Evolutionary conservation across 30 jellyfish, hydroid and myxozoan species (phyloP).

Genomic region (Haliclystus octoradiatus): DNA sequence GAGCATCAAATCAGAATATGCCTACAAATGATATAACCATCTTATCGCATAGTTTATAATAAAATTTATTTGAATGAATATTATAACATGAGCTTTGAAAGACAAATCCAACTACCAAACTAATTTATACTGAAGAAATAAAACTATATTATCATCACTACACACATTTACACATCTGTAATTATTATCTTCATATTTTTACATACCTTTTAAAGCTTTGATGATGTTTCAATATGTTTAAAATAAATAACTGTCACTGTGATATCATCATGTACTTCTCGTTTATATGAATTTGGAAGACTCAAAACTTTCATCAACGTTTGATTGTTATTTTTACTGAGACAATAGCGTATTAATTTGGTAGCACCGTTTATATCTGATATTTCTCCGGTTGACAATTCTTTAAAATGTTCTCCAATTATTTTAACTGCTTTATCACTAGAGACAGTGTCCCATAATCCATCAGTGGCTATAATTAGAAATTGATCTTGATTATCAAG

Average conservation of each 20-base stretch:
- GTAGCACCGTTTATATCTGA: constrained; percentile 71
- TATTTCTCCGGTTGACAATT: constrained; percentile 6
- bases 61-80: no score
- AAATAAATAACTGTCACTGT: constrained; percentile 78
- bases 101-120: no score
- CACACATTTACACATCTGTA: no score
- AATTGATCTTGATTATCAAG: constrained; percentile 54
- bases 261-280: constrained; percentile 87
- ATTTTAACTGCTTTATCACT: constrained; percentile 77
- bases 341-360: constrained; percentile 53
- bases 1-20: neutral
- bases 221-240: neutral
- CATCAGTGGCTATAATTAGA: constrained; percentile 80
- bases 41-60: no score
- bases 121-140: no score
- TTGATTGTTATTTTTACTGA: constrained; percentile 45
- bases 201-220: constrained; percentile 18
- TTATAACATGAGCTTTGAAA: no score
- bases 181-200: no score
- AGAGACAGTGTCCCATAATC: constrained; percentile 83
- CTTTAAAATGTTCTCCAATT: constrained; percentile 34
- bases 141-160: no score
- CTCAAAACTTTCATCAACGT: constrained; percentile 41
- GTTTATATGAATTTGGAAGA: constrained; percentile 44
- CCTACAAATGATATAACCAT: neutral